Conservation (phyloP, 2,888 invertebrate species). For the Pammene fasciana region DNA sequence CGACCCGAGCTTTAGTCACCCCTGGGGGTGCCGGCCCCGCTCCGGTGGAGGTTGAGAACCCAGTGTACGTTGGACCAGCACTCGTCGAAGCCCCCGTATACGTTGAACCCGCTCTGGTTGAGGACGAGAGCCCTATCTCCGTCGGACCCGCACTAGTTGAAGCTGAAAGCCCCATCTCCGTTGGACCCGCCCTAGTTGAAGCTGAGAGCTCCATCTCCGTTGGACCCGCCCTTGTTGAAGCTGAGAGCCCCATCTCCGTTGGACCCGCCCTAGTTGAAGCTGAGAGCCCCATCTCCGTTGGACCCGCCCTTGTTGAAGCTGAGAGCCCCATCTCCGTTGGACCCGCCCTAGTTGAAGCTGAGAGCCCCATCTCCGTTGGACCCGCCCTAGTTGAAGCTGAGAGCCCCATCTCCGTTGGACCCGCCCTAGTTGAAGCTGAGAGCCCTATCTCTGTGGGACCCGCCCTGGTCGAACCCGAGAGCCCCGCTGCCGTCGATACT, state of each 20-base stretch:
- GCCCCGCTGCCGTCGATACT: too few species aligned
- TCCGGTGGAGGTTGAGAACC: too few species aligned
- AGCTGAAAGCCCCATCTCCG: slow-evolving; percentile 31
- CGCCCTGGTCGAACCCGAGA: too few species aligned
- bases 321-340: slow-evolving; percentile 27
- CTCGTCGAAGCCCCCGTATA: slow-evolving; percentile 31
- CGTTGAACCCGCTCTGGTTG: slow-evolving; percentile 1
- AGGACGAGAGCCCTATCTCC: too few species aligned
- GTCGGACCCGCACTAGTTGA: slow-evolving; percentile 12
- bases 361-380: slow-evolving; percentile 37
- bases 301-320: slow-evolving; percentile 35
- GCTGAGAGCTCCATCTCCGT: slow-evolving; percentile 17
- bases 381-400: neutral
- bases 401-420: slow-evolving; percentile 19
- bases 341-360: slow-evolving; percentile 12
- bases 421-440: slow-evolving; percentile 12
- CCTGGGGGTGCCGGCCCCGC: slow-evolving; percentile 45
- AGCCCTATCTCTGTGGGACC: too few species aligned
- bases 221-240: slow-evolving; percentile 31
- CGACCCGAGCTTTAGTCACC: slow-evolving; percentile 47
- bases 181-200: slow-evolving; percentile 4
- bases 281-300: slow-evolving; percentile 21
- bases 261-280: slow-evolving; percentile 9
- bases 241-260: slow-evolving; percentile 39
- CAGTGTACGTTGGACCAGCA: neutral